Evolutionary conservation across 2,113 vertebrate species (phyloP).

Genomic region (Atractosteus spatula): DNA sequence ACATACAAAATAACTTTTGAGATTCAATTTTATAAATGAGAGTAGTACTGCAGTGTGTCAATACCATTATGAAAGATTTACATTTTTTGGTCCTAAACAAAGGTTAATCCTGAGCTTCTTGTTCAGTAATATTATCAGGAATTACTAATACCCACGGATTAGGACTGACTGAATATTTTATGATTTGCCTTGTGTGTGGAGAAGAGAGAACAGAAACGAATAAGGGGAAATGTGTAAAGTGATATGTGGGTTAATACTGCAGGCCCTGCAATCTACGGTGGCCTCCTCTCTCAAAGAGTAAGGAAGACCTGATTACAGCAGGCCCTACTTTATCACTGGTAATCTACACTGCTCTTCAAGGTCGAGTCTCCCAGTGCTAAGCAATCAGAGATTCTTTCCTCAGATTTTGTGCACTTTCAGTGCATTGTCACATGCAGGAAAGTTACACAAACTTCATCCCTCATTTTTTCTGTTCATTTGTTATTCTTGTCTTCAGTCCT

Average conservation of each 20-base stretch:
- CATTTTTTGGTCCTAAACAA: slow-evolving; percentile 33
- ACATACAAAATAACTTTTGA: slow-evolving; percentile 11
- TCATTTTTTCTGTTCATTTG: no score
- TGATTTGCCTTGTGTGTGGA: slow-evolving; percentile 16
- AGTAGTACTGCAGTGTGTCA: slow-evolving; percentile 29
- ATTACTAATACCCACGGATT: slow-evolving; percentile 25
- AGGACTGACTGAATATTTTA: slow-evolving; percentile 20
- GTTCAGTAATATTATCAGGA: slow-evolving; percentile 18
- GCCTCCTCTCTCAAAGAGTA: no score
- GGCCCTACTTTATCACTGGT: no score
- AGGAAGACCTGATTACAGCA: no score
- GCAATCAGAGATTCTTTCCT: no score
- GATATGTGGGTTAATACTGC: no score
- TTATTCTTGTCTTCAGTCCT: neutral
- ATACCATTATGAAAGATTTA: slow-evolving; percentile 24
- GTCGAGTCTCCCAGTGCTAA: no score
- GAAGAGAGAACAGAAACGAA: neutral
- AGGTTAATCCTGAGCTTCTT: slow-evolving; percentile 22
- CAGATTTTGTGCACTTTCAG: no score
- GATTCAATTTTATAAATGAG: slow-evolving; percentile 34
- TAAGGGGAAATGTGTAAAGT: neutral
- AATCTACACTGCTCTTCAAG: no score
- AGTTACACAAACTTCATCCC: no score
- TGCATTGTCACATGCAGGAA: no score
- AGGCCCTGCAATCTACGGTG: no score